Evolutionary conservation across 2,888 invertebrate genomes (phyloP).

Genomic region (Dromius quadrimaculatus): DNA sequence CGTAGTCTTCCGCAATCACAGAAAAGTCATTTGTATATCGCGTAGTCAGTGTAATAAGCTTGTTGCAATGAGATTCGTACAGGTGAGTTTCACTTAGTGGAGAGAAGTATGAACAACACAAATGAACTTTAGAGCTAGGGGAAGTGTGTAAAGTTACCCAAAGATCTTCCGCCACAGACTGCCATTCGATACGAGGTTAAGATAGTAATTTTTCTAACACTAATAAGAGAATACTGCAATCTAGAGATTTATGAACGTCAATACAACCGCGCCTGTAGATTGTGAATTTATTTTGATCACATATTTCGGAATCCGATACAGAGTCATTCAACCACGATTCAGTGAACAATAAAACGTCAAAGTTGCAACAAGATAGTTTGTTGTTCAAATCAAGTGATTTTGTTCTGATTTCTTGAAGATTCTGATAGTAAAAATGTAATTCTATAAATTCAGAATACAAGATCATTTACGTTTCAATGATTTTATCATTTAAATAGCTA

Average conservation of each 20-base stretch:
- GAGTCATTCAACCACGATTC: constrained; percentile 4
- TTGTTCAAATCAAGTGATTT: not conserved
- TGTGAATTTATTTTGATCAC: not conserved
- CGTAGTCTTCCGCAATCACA: not conserved
- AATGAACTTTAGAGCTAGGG: not conserved
- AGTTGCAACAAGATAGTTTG: not conserved
- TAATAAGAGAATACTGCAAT: not conserved
- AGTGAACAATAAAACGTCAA: constrained; percentile 1
- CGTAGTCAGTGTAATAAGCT: too few species aligned
- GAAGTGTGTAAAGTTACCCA: not conserved
- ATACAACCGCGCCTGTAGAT: not conserved
- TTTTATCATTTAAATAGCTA: too few species aligned
- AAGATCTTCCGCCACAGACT: not conserved
- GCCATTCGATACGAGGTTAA: not conserved
- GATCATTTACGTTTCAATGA: too few species aligned
- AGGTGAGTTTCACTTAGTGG: too few species aligned
- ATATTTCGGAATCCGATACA: not conserved
- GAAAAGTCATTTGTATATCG: too few species aligned
- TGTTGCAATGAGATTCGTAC: too few species aligned
- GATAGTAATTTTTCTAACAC: not conserved
- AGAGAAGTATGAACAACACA: too few species aligned
- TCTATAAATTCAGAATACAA: too few species aligned
- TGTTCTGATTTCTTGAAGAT: not conserved
- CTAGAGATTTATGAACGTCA: not conserved
- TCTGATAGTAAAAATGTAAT: not conserved